Conservation (phyloP, 2,888 invertebrate species). For the Drosophila paracracens region DNA sequence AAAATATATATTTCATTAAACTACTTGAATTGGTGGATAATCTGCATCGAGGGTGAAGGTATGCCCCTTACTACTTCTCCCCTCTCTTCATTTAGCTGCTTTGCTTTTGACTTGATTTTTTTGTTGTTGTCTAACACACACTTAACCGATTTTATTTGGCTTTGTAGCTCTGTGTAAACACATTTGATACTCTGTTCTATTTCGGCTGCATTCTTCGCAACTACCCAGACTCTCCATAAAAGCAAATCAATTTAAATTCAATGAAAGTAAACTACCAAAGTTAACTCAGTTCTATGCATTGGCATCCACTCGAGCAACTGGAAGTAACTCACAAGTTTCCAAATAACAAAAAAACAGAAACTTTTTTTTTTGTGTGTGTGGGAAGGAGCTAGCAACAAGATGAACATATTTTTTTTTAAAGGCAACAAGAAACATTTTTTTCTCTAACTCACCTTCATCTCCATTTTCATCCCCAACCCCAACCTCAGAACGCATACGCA, state of each 20-base stretch:
- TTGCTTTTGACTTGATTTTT: not conserved
- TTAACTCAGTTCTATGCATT: slow-evolving; percentile 26
- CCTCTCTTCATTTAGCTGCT: not conserved
- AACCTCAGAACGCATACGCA: not conserved
- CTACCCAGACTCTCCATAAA: not conserved
- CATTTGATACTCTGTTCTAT: slow-evolving; percentile 17
- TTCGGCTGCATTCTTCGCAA: slow-evolving; percentile 6
- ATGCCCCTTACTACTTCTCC: no score
- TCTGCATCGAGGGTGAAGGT: not conserved
- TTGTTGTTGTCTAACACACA: not conserved
- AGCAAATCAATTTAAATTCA: slow-evolving; percentile 53
- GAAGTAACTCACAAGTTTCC: slow-evolving; percentile 17
- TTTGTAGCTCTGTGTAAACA: slow-evolving; percentile 10
- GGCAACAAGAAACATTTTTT: slow-evolving; percentile 46
- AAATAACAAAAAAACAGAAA: slow-evolving; percentile 44
- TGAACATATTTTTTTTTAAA: slow-evolving; percentile 8
- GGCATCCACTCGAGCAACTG: slow-evolving; percentile 9
- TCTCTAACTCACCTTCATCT: not conserved
- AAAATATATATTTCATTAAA: not conserved
- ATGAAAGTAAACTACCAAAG: slow-evolving; percentile 43
- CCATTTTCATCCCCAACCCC: not conserved
- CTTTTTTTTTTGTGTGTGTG: not conserved
- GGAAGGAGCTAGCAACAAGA: not conserved
- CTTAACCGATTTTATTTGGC: slow-evolving; percentile 5
- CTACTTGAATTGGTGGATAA: not conserved